A percentile compares a stretch with the other conserved stretches of the same genome.
These are phyloP conservation scores for Delphinapterus leucas DNA, from an alignment of 2,113 vertebrate species.

Conservation along the genomic window DNA sequence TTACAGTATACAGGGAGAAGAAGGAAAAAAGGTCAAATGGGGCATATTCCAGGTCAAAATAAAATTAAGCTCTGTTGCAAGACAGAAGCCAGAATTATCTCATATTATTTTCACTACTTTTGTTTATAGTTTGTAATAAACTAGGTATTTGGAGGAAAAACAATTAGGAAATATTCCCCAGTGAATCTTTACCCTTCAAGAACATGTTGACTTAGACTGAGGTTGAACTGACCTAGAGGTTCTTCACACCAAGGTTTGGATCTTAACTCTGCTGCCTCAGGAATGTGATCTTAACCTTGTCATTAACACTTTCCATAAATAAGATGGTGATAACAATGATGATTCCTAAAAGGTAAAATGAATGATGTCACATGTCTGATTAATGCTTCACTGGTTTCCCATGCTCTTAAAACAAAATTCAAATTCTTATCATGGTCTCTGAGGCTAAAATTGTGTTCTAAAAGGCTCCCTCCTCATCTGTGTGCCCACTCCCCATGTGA, in stretches of 20 bases:
- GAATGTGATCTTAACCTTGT: neutral
- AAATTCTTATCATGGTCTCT: neutral
- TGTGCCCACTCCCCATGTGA: neutral
- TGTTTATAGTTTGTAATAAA: neutral
- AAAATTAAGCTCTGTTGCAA: neutral
- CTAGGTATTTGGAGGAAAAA: neutral
- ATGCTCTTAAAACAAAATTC: neutral
- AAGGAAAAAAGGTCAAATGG: neutral
- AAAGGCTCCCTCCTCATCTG: rapidly evolving
- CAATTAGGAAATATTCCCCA: neutral
- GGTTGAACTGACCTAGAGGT: neutral
- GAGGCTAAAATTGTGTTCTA: neutral
- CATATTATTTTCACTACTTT: neutral
- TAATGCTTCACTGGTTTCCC: neutral
- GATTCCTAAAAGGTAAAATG: neutral
- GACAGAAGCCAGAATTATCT: neutral
- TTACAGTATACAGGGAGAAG: neutral
- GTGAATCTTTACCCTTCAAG: neutral
- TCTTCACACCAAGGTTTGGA: neutral
- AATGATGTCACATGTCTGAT: neutral
- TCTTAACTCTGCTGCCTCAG: neutral
- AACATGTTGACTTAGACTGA: neutral
- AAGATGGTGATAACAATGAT: neutral
- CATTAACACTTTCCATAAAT: neutral
- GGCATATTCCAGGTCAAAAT: neutral